A percentile compares a stretch with the other conserved stretches of the same genome.
phyloP scores from a whole-genome alignment of 2,797 vertebrate genomes.

The Pantherophis alleghaniensis region DNA sequence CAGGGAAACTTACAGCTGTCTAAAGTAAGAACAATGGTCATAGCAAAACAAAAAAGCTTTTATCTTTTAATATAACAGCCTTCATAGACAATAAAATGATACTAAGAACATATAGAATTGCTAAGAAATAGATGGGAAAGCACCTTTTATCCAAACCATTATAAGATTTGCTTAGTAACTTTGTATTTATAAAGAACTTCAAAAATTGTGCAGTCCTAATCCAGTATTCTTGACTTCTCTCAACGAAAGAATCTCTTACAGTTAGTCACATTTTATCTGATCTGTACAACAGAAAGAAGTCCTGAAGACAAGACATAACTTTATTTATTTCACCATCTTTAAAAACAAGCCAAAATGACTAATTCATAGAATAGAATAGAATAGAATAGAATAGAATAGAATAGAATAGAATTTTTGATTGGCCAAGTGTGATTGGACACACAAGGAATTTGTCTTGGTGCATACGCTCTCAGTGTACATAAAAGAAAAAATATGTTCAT shows the following conservation, averaged over 20 bases:
- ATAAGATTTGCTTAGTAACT: background rate
- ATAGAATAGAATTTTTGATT: too few relatives aligned
- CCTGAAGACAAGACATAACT: background rate
- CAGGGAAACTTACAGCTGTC: background rate
- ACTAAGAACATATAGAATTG: background rate
- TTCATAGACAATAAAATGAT: background rate
- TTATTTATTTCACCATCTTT: constrained; percentile 8
- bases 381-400: too few relatives aligned
- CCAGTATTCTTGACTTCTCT: background rate
- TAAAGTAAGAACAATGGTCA: background rate
- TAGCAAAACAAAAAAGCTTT: background rate
- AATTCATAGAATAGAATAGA: background rate
- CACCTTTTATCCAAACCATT: background rate
- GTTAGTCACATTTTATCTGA: background rate
- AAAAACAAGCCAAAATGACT: background rate
- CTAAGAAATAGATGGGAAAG: background rate
- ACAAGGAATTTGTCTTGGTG: too few relatives aligned
- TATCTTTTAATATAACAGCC: background rate
- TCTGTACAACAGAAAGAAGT: background rate
- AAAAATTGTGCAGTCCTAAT: background rate
- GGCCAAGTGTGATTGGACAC: too few relatives aligned
- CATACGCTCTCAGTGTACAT: too few relatives aligned
- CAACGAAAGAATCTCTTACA: background rate
- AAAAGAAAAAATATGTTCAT: too few relatives aligned
- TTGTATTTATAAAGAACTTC: background rate